Conservation (phyloP, 2,797 vertebrate genomes). For the Champsocephalus gunnari region DNA sequence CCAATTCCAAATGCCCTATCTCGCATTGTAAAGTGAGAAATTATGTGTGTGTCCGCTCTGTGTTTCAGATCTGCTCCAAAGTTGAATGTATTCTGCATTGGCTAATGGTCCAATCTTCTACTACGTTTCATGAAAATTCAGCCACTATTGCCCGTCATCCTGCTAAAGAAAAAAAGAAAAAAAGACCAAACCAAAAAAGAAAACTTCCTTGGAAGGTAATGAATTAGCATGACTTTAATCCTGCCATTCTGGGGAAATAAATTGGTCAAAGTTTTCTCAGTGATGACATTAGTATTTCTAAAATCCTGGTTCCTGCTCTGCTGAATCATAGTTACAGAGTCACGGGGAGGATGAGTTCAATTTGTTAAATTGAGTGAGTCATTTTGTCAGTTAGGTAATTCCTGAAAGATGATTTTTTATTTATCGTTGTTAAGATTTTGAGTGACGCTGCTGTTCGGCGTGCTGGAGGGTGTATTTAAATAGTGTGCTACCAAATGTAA, state of each 20-base stretch:
- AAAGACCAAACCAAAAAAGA: too few relatives aligned
- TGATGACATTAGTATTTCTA: neutral
- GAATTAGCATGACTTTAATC: too few relatives aligned
- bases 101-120: too few relatives aligned
- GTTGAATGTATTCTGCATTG: neutral
- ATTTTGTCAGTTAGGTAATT: constrained; percentile 15
- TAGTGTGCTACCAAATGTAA: neutral
- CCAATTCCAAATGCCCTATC: too few relatives aligned
- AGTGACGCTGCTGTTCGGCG: constrained; percentile 5
- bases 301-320: neutral
- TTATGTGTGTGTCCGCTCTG: too few relatives aligned
- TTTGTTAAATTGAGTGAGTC: constrained; percentile 7
- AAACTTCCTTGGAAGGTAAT: too few relatives aligned
- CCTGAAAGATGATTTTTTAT: neutral
- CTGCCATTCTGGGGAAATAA: neutral
- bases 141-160: too few relatives aligned
- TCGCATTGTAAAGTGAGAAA: too few relatives aligned
- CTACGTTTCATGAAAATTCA: too few relatives aligned
- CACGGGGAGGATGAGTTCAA: neutral
- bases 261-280: neutral
- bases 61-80: too few relatives aligned
- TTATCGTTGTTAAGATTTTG: neutral
- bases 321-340: neutral
- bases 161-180: too few relatives aligned
- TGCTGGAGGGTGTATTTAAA: neutral